Evolutionary conservation across 2,888 invertebrate genomes (phyloP), one percentile per base, ranked within the genome.

Genomic region (Acleris literana): DNA sequence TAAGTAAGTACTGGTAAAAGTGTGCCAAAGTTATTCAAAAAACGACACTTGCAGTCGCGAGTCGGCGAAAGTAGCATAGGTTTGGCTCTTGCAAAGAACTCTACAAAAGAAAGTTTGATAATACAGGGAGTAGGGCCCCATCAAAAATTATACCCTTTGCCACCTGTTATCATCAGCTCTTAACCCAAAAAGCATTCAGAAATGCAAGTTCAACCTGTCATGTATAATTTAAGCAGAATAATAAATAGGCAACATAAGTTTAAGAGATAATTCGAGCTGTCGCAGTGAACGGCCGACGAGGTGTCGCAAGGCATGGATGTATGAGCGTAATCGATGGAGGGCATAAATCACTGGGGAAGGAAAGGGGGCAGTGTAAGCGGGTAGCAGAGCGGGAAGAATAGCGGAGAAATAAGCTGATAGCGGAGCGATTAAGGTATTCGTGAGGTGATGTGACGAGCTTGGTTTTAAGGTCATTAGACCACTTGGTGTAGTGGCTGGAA

Each of bases 221-320:
- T 62, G 57, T 62, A 62, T 62, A 66, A 62, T 66, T 62, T 62
- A 53, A 53, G 51, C 72, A 54, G 64, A 71, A 63, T 70, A 72
- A 77, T 75, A 76, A 76, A 76, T 76, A 75, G 72, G 72, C 68
- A 70, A 74, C 74, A 76, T 76, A 77, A 78, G 74, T 78, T 78
- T 71, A 70, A 71, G 71, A 77, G 78, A 81, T 83, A 82, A 82
- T 79, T 84, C 76, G 79, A 76, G 74, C 72, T 80, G 80, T 80
- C 79, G 73, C 68, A 74, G 72, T 68, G 68, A 72, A 70, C 71
- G 75, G 75, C 71, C 74, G 76, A 76, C 76, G 65, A 75, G 74
- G 77, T 82, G 83, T 83, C 78, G 82, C 79, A 84, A 86, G 77
- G 75, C 70, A 59, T 59, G 64, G 69, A 76, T 76, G 76, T 77